Base-by-base conservation (phyloP, 2,888 invertebrate species). In the Tachina lurida region DNA sequence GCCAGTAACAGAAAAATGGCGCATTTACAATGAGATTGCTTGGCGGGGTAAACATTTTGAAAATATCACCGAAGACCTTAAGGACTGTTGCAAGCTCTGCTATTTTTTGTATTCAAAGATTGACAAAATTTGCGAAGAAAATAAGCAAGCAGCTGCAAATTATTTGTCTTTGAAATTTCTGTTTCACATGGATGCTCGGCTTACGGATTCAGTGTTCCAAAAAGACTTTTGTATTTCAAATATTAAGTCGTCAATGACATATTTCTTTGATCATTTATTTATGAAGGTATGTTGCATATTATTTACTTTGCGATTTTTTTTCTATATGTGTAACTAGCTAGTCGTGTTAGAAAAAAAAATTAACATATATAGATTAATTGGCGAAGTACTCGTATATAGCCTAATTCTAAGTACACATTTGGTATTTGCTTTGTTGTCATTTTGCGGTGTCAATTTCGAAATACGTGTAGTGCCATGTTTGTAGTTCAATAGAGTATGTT, bases 81-180 rank as follows among this genome's bases (percentile, higher is more conserved):
- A 88, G 0, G 43, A 47, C 0, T 86, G 74, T 15, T 83, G 85
- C 17, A 76, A 49, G 1, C 90, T 88, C 3, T 92, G 92, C 43
- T 70, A 87, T 10, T 89, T 65, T 54, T 90, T 88, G 41, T 92
- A 92, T 49, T 39, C 43, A 10, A 87, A 90, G 60, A 75, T 92
- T 56, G 87, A 91, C 31, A 80, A 86, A 45, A 88, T 91, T 47
- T 91, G 89, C 15, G 65, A 54, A 3, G 87, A 88, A 31, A 88
- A 89, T 8, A 87, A 88, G n/a, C 77, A 87, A 31, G 90, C 91
- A 0, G 90, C 89, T 10, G 92, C 92, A 13, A 92, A 92, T 80
- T 92, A 92, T 74, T 84, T 92, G 74, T 89, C 92, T n/a, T 82
- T 92, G 85, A 89, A 89, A 76, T 87, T 92, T 13, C 87, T 92